Conservation (phyloP, 2,888 invertebrate genomes). For the Cerceris ruficornis region DNA sequence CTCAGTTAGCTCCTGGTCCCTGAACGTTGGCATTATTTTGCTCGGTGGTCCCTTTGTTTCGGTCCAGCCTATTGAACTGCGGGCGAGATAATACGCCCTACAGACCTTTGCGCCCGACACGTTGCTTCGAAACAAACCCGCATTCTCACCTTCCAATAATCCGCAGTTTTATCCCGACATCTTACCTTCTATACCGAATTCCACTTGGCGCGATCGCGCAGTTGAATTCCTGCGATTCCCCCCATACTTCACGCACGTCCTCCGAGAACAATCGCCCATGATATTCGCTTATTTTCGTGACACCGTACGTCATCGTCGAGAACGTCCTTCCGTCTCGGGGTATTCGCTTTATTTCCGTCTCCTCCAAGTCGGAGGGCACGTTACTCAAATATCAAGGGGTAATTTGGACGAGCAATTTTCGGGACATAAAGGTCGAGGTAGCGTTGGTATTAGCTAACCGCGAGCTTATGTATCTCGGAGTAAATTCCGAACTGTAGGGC, state of each 20-base stretch:
- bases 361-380: not conserved
- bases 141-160: constrained; percentile 70
- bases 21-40: constrained; percentile 79
- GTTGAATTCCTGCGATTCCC: constrained; percentile 27
- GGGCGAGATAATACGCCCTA: constrained; percentile 76
- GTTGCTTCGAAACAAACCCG: constrained; percentile 67
- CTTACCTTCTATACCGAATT: constrained; percentile 38
- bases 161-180: constrained; percentile 62
- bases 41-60: constrained; percentile 77
- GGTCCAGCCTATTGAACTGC: constrained; percentile 78
- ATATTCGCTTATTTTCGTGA: no score
- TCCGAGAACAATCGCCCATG: no score
- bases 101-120: constrained; percentile 64
- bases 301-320: no score
- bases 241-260: not conserved
- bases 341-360: not conserved
- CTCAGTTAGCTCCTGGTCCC: constrained; percentile 72
- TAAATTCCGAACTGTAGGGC: constrained; percentile 71
- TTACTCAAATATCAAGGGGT: constrained; percentile 23
- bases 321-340: not conserved
- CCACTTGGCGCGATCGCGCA: constrained; percentile 22
- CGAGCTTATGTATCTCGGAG: constrained; percentile 68
- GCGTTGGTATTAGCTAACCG: constrained; percentile 67
- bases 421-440: constrained; percentile 59
- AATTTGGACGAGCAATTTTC: constrained; percentile 68